phyloP scores from a whole-genome alignment of 2,888 invertebrate genomes.

The Euphydryas editha region DNA sequence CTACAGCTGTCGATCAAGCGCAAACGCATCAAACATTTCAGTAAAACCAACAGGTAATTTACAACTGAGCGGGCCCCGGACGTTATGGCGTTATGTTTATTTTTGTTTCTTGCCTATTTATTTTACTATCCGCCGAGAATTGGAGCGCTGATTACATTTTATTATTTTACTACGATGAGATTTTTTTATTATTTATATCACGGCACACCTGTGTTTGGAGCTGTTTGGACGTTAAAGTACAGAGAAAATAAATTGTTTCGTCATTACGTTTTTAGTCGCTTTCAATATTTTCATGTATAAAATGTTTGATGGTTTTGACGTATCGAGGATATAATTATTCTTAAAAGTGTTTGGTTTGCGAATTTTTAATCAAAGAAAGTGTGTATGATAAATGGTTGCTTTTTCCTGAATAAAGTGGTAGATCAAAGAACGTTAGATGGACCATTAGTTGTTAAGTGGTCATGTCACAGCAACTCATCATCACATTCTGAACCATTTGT shows the following conservation, averaged over 20 bases:
- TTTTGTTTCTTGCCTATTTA: conserved; percentile 71
- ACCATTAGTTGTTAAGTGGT: conserved; percentile 2
- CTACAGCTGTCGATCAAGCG: conserved; percentile 68
- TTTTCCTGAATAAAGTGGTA: not conserved
- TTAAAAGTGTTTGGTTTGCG: not conserved
- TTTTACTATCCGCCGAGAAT: conserved; percentile 57
- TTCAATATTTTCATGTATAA: conserved; percentile 10
- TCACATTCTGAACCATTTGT: not conserved
- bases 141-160: conserved; percentile 69
- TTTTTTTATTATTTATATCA: conserved; percentile 30
- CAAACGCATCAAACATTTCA: conserved; percentile 77
- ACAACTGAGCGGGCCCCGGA: conserved; percentile 53
- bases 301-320: not conserved
- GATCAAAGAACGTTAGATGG: not conserved
- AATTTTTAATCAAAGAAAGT: conserved; percentile 1
- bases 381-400: not conserved
- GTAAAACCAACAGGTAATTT: conserved; percentile 79
- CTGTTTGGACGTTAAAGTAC: conserved; percentile 35
- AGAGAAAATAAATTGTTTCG: conserved; percentile 40
- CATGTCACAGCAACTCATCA: conserved; percentile 5
- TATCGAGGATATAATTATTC: not conserved
- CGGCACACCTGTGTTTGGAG: conserved; percentile 44
- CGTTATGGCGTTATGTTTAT: conserved; percentile 62
- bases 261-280: conserved; percentile 38
- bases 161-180: conserved; percentile 55